A percentile compares a stretch with the other conserved stretches of the same genome.
These are phyloP conservation scores for Ricordea florida DNA, from an alignment of 92 coral and sea anemone species.

Conservation along the genomic window DNA sequence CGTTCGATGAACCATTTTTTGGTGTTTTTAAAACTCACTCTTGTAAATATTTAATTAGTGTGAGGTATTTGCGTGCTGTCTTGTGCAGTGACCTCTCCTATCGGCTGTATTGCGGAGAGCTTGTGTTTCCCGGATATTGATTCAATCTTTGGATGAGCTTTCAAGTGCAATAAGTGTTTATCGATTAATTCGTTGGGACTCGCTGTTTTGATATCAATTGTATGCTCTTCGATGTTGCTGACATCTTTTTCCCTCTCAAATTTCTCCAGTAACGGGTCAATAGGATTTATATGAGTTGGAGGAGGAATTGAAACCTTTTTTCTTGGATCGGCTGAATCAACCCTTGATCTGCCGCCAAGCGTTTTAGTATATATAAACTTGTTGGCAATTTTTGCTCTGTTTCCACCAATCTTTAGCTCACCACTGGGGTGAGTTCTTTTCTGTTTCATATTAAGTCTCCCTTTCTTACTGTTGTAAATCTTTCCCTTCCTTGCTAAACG, in stretches of 20 bases:
- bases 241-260: slow-evolving; percentile 63
- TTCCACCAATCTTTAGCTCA: too few species aligned
- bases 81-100: too few species aligned
- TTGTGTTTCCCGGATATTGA: slow-evolving; percentile 47
- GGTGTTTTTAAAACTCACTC: too few species aligned
- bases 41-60: too few species aligned
- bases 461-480: too few species aligned
- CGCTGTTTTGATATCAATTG: slow-evolving; percentile 32
- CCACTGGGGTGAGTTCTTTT: too few species aligned
- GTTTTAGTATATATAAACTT: background rate
- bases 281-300: slow-evolving; percentile 63
- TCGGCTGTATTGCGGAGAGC: slow-evolving; percentile 19
- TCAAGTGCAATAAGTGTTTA: slow-evolving; percentile 44
- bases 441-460: too few species aligned
- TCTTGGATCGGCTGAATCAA: background rate
- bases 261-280: slow-evolving; percentile 34
- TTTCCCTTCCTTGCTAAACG: background rate
- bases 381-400: too few species aligned
- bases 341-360: too few species aligned
- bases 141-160: slow-evolving; percentile 41
- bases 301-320: slow-evolving; percentile 65
- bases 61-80: too few species aligned
- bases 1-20: too few species aligned
- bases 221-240: slow-evolving; percentile 47
- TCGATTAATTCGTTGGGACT: slow-evolving; percentile 51